Evolutionary conservation across 2,888 invertebrate species (phyloP), one percentile per base, ranked within the genome.

Genomic region (Entomobrya multifasciata): DNA sequence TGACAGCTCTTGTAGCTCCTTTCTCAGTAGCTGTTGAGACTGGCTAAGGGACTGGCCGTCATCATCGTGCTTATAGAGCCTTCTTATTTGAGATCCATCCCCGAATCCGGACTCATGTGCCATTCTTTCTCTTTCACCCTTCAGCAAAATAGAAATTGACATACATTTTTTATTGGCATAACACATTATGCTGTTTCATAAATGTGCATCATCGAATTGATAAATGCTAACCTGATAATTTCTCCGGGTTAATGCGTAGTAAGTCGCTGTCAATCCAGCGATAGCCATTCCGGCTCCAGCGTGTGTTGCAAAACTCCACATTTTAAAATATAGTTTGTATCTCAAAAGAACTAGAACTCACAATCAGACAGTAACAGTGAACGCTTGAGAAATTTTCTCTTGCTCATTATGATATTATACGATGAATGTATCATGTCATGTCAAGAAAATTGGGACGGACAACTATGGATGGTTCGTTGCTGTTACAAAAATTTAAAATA

Each of bases 211-310:
- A n/a, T n/a, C n/a, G n/a, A n/a, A n/a, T n/a, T n/a, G n/a, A n/a
- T n/a, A 11, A 25, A 11, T 62, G 36, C 30, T n/a, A 36, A 87
- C 87, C 87, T 87, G 67, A 67, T 76, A 11, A 65, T 82, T 82
- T 47, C 65, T 72, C 52, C 83, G 65, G 22, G 82, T 49, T 11
- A 87, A 60, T 5, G 87, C 87, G n/a, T 87, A 89, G 44, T 89
- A 89, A 0, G 89, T 87, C 13, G 87, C 86, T 5, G 87, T 87
- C n/a, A 89, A 44, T 20, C 85, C 85, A 11, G 88, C 88, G 20
- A 88, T 87, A 1, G 87, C 87, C 74, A 87, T 76, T 5, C 88
- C 88, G 5, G 87, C 82, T 11, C 87, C 87, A 20, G 87, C 88
- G 20, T 88, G 87, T 4, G 87, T 52, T 41, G 82, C 87, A 47